Conservation (phyloP, 2,888 invertebrate species). For the Myopa tessellatipennis region DNA sequence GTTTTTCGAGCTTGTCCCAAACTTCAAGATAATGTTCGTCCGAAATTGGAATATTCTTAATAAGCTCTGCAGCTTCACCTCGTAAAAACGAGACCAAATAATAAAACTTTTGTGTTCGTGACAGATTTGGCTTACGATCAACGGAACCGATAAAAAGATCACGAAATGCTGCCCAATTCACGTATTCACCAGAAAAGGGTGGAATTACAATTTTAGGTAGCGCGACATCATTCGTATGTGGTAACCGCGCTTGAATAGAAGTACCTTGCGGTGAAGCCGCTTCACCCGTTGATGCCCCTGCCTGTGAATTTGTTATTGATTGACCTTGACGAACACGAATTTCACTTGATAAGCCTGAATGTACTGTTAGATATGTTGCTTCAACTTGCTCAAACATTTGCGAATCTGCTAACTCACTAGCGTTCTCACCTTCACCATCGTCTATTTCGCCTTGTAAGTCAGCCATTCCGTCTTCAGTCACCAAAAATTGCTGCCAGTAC, state of each 20-base stretch:
- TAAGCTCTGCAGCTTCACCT: conserved; percentile 37
- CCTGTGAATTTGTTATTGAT: background rate
- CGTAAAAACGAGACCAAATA: conserved; percentile 36
- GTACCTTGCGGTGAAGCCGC: background rate
- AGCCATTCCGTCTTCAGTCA: conserved; percentile 7
- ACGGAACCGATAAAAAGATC: no score
- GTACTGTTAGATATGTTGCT: conserved; percentile 12
- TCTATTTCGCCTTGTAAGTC: background rate
- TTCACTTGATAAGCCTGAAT: background rate
- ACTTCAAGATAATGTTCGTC: conserved; percentile 15
- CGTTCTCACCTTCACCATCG: background rate
- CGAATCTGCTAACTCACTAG: background rate
- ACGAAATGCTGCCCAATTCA: background rate
- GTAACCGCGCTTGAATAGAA: background rate
- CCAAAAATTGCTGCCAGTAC: conserved; percentile 8
- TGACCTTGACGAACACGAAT: conserved; percentile 2
- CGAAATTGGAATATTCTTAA: conserved; percentile 27
- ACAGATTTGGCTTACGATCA: no score
- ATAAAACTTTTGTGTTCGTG: conserved; percentile 24
- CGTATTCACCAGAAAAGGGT: conserved; percentile 29
- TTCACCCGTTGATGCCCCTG: background rate
- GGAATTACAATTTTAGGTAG: conserved; percentile 14
- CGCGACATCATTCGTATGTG: background rate
- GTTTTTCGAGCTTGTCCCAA: conserved; percentile 33
- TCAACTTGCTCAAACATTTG: conserved; percentile 14